Percentiles rank a stretch among this genome's conserved stretches.
These are phyloP conservation scores for Drosophila seguyi DNA, from an alignment of 1,140 invertebrate species.

Conservation along the genomic window DNA sequence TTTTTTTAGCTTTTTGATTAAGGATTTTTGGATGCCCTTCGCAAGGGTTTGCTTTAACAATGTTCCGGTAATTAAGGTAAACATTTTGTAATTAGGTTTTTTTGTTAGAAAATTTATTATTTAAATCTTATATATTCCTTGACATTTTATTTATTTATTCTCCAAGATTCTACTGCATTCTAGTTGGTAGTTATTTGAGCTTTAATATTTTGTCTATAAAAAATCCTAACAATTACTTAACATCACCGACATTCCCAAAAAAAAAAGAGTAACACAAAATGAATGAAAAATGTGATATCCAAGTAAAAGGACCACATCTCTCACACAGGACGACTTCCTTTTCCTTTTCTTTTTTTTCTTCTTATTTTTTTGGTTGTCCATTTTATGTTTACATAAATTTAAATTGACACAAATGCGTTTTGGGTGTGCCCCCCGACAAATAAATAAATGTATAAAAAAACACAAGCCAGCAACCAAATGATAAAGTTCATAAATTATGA, in stretches of 20 bases:
- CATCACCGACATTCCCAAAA: background rate
- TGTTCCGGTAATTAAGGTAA: background rate
- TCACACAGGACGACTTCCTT: slow-evolving; percentile 31
- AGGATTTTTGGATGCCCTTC: slow-evolving; percentile 16
- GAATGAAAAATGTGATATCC: slow-evolving; percentile 65
- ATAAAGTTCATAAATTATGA: slow-evolving; percentile 79
- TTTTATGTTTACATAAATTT: slow-evolving; percentile 82
- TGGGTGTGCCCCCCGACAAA: slow-evolving; percentile 19
- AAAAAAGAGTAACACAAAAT: slow-evolving; percentile 27
- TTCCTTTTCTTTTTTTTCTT: background rate
- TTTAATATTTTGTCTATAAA: too few species aligned
- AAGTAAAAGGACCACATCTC: slow-evolving; percentile 45
- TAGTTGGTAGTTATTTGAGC: too few species aligned
- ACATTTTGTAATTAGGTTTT: background rate
- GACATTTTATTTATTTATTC: too few species aligned
- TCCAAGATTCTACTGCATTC: too few species aligned
- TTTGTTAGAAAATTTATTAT: background rate
- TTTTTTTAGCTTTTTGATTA: background rate
- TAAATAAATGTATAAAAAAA: slow-evolving; percentile 22
- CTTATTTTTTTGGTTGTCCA: slow-evolving; percentile 41
- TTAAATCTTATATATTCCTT: background rate
- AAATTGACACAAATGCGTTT: slow-evolving; percentile 80
- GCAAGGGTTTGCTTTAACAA: background rate
- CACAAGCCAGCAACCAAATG: slow-evolving; percentile 44
- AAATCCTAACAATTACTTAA: too few species aligned